Evolutionary conservation across 2,888 invertebrate species (phyloP).

Genomic region (Agonopterix alstromeriana): DNA sequence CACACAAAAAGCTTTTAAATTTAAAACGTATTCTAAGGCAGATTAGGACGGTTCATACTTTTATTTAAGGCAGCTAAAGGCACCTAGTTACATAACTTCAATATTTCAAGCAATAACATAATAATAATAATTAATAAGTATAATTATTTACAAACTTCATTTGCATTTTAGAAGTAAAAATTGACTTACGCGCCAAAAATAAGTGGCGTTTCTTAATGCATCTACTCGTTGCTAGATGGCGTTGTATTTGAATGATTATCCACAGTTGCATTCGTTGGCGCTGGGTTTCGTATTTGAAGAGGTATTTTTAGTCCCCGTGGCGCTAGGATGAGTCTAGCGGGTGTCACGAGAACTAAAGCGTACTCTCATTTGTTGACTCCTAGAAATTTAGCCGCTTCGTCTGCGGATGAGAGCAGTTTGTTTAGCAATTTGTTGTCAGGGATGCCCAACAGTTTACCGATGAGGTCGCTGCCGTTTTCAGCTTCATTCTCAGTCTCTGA

Average conservation of each 20-base stretch:
- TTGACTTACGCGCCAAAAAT: neutral
- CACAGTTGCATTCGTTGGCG: constrained; percentile 22
- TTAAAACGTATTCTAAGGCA: constrained; percentile 41
- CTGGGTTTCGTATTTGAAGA: constrained; percentile 22
- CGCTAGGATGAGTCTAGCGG: constrained; percentile 62
- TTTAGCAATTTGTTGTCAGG: constrained; percentile 91
- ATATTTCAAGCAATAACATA: constrained; percentile 10
- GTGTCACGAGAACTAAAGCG: constrained; percentile 72
- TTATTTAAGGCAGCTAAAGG: constrained; percentile 61
- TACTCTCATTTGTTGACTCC: constrained; percentile 85
- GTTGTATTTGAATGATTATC: constrained; percentile 33
- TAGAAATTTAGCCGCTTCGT: constrained; percentile 91
- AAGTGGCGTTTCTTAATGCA: constrained; percentile 11
- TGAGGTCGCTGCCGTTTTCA: constrained; percentile 83
- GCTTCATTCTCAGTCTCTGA: constrained; percentile 69
- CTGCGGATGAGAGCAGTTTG: constrained; percentile 86
- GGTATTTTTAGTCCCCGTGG: constrained; percentile 64
- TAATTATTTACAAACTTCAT: constrained; percentile 7
- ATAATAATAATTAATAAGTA: constrained; percentile 10
- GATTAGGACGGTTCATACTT: constrained; percentile 61
- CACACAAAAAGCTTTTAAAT: constrained; percentile 29
- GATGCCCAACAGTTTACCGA: constrained; percentile 92
- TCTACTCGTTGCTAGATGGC: constrained; percentile 50
- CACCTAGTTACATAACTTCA: constrained; percentile 34
- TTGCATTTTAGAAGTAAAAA: constrained; percentile 11